A percentile compares a stretch with the other conserved stretches of the same genome.
phyloP scores from a whole-genome alignment of 2,888 invertebrate genomes.

The Parnassius mnemosyne region DNA sequence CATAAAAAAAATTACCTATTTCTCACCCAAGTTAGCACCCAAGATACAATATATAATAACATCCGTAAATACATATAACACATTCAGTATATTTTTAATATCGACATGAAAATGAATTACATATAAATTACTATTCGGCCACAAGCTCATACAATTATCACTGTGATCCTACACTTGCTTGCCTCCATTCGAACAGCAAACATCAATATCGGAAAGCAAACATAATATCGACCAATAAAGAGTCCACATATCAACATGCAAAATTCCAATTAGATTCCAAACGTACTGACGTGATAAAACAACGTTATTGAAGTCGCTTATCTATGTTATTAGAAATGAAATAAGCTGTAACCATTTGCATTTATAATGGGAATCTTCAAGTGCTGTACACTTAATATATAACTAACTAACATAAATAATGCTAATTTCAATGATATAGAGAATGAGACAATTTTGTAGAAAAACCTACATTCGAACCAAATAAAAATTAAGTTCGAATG shows the following conservation, averaged over 20 bases:
- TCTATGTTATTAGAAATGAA: slow-evolving; percentile 78
- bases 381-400: slow-evolving; percentile 61
- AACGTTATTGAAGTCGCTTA: slow-evolving; percentile 77
- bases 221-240: slow-evolving; percentile 78
- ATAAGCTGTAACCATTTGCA: slow-evolving; percentile 77
- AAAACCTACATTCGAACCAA: no score
- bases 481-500: slow-evolving; percentile 20
- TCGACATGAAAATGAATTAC: slow-evolving; percentile 2
- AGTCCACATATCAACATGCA: slow-evolving; percentile 77
- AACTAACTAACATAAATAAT: slow-evolving; percentile 35
- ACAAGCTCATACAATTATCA: slow-evolving; percentile 22
- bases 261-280: slow-evolving; percentile 80
- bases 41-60: no score
- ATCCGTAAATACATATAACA: no score
- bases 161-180: slow-evolving; percentile 34
- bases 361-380: slow-evolving; percentile 72
- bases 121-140: slow-evolving; percentile 17
- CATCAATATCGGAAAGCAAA: slow-evolving; percentile 75
- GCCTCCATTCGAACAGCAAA: slow-evolving; percentile 68
- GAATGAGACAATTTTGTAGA: no score
- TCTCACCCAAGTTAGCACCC: no score
- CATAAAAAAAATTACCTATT: no score
- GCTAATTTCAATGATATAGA: not conserved
- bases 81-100: no score
- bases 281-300: slow-evolving; percentile 77